These are phyloP conservation scores for Oscheius sp. DNA, from an alignment of 2,888 invertebrate genomes.

Conservation along the genomic window DNA sequence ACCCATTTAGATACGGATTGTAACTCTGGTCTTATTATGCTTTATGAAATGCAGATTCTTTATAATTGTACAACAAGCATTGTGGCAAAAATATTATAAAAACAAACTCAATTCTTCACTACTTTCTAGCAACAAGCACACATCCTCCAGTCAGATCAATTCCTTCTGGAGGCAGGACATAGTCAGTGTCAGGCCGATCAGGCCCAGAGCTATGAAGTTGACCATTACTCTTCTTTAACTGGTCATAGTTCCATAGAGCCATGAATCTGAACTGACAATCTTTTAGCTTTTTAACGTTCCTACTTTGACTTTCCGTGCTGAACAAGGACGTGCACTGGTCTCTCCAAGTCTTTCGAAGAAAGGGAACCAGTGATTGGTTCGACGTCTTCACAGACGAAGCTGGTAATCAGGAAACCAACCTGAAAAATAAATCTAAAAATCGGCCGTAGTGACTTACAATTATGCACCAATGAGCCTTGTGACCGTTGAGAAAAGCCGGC, in stretches of 20 bases:
- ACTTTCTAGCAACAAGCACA: conserved; percentile 12
- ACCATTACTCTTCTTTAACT: conserved; percentile 59
- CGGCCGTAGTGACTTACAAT: conserved; percentile 46
- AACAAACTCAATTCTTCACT: too few relatives aligned
- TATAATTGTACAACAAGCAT: too few relatives aligned
- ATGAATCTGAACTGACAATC: conserved; percentile 45
- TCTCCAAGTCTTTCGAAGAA: neutral
- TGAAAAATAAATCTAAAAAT: conserved; percentile 25
- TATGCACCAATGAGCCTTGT: conserved; percentile 67
- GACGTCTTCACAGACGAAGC: neutral
- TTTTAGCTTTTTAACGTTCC: neutral
- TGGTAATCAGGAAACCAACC: conserved; percentile 43
- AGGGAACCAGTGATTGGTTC: neutral
- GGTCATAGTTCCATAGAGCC: conserved; percentile 57
- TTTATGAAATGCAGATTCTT: too few relatives aligned
- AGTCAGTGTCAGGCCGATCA: conserved; percentile 33
- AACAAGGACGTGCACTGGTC: conserved; percentile 17
- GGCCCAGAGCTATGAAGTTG: conserved; percentile 60
- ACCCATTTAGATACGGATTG: too few relatives aligned
- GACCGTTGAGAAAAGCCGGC: conserved; percentile 56
- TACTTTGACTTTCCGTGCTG: conserved; percentile 67
- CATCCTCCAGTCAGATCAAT: conserved; percentile 20
- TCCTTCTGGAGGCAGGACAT: conserved; percentile 9
- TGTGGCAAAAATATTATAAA: too few relatives aligned
- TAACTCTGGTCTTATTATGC: too few relatives aligned